Evolutionary conservation across 2,797 vertebrate species (phyloP), one percentile per base, ranked within the genome.

Genomic region (Enteromius anoplus): DNA sequence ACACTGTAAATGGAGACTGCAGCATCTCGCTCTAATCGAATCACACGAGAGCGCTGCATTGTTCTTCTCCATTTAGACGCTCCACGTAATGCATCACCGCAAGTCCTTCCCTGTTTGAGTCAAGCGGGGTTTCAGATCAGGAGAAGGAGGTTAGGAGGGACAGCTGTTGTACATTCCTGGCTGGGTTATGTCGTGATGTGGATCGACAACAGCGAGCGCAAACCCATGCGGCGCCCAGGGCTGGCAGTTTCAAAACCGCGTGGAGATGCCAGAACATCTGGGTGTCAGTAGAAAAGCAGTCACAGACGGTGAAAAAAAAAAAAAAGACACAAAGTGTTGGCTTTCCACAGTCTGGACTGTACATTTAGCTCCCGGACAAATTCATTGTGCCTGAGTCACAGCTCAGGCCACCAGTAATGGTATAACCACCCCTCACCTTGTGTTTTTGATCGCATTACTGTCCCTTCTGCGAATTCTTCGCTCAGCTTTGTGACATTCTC

Each of bases 121-220:
- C 81, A 70, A 26, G 55, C 77, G 14, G 80, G 51, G 69, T 47
- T 34, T 65, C 23, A 58, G 85, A 37, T 70, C 3, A 6, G 72
- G 73, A 71, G 40, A 10, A 34, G 26, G 85, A 89, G 87, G 34
- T 65, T 92, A 90, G 85, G 82, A 88, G 90, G 88, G 91, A 92
- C 90, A 93, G 93, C 94, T 94, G 93, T 92, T 93, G 90, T 88
- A 86, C 90, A 94, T 94, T 94, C 93, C 93, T 92, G 91, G 90
- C 89, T 84, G 90, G 89, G 92, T 92, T 80, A 85, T 87, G 90
- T 91, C 40, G 88, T 89, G 84, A 91, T 89, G 91, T 88, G 58
- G 84, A 90, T 89, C 81, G 88, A 77, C 81, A 72, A 49, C 69
- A 75, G 65, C 42, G 15, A 92, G 90, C 90, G 88, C 87, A 40